These are phyloP conservation scores for Fabriciana adippe DNA, from an alignment of 2,888 invertebrate species.

Conservation along the genomic window DNA sequence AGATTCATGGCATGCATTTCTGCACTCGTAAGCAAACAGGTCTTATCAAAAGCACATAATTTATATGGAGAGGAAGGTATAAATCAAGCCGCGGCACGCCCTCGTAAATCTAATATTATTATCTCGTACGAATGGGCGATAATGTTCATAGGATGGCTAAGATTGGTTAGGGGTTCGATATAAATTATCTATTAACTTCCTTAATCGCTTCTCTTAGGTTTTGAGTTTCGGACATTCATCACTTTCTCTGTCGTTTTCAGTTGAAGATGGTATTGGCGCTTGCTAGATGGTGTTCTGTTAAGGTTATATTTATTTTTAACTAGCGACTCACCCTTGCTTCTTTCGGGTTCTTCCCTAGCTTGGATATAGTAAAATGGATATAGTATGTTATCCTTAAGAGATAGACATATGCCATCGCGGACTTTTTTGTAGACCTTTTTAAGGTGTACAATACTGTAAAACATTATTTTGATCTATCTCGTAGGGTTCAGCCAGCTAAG, in stretches of 20 bases:
- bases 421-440: too few species aligned
- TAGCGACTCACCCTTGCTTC: too few species aligned
- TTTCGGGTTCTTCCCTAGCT: too few species aligned
- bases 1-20: constrained; percentile 15
- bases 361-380: too few species aligned
- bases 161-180: constrained; percentile 37
- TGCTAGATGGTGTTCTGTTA: too few species aligned
- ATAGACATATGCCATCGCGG: too few species aligned
- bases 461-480: too few species aligned
- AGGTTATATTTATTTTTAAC: too few species aligned
- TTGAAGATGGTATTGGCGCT: too few species aligned
- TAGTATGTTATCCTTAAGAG: too few species aligned
- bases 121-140: constrained; percentile 63
- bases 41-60: constrained; percentile 50
- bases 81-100: constrained; percentile 74
- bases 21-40: constrained; percentile 19
- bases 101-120: constrained; percentile 79
- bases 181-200: constrained; percentile 23
- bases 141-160: constrained; percentile 46
- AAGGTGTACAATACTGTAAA: too few species aligned
- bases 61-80: constrained; percentile 74
- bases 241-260: background rate
- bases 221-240: background rate
- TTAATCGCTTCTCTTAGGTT: constrained; percentile 7
- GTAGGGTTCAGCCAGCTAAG: too few species aligned